Evolutionary conservation across 2,888 invertebrate genomes (phyloP).

Genomic region (Athrips mouffetella): DNA sequence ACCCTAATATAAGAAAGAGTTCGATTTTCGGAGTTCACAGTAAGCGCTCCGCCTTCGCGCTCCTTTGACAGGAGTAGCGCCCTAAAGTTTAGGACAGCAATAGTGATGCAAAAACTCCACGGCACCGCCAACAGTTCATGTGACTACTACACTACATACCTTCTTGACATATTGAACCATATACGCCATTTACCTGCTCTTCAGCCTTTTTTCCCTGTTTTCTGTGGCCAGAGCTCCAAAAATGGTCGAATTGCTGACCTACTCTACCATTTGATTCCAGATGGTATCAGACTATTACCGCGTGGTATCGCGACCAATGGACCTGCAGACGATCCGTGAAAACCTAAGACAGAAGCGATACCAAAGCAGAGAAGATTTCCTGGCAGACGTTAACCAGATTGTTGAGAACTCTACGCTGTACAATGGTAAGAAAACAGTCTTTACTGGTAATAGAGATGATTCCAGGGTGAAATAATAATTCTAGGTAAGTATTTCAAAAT

Average conservation of each 20-base stretch:
- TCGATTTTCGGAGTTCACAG: no score
- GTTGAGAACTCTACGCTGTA: constrained; percentile 96
- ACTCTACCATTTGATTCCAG: constrained; percentile 65
- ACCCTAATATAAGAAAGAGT: background rate
- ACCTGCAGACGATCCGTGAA: constrained; percentile 96
- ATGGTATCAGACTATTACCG: constrained; percentile 96
- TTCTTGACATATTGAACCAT: constrained; percentile 64
- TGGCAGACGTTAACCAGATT: constrained; percentile 97
- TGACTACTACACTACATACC: constrained; percentile 94
- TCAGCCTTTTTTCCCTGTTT: constrained; percentile 96
- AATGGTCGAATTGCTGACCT: no score
- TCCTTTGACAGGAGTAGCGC: no score
- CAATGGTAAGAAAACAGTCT: constrained; percentile 81
- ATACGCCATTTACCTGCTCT: constrained; percentile 91
- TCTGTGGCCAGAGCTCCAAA: no score
- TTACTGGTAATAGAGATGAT: no score
- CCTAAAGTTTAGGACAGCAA: no score
- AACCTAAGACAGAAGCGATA: constrained; percentile 93
- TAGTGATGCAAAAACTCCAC: no score
- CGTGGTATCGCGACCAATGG: constrained; percentile 96
- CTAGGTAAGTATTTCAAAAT: no score
- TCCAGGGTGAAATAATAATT: no score
- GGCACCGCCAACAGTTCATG: constrained; percentile 64
- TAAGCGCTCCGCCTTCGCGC: no score
- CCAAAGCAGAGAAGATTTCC: constrained; percentile 95